Base-by-base conservation (phyloP, 2,888 invertebrate species). In the Apomyelois bistriatella region DNA sequence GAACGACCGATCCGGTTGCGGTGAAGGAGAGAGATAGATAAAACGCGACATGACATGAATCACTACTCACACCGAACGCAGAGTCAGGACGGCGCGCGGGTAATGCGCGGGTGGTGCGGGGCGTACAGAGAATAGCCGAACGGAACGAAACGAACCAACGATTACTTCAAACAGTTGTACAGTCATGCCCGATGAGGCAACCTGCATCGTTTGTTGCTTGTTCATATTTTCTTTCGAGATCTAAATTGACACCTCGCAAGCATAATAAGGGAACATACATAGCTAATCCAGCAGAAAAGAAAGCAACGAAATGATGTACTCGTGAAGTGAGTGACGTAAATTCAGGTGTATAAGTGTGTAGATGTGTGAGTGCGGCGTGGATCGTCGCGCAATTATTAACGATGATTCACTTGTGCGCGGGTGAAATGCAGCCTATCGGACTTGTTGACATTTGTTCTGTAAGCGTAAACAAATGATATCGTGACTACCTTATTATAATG, bases 11-110 rank as follows among this genome's bases (percentile, higher is more conserved):
- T 88, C 88, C 86, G 87, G 88, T 89, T 86, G 88, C 85, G 82
- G 81, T 76, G 88, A 87, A 88, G 85, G 87, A 88, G 86, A 81
- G 89, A 90, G 90, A 90, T 87, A 88, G 89, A 88, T 87, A 88
- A 84, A 88, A 87, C 86, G 85, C 89, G 85, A 87, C 88, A 88
- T 90, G 85, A 87, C 88, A 88, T 90, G 89, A 90, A 90, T 90
- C 89, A 90, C 89, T 90, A 87, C 85, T 84, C 79, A 76, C 82
- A 82, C 80, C 77, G 76, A 76, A 81, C 79, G 77, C 79, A 80
- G 78, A 76, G 78, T 72, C 72, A 68, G 81, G 71, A 76, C 76
- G 76, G 74, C 64, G 82, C 68, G 81, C 69, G 80, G 72, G 70
- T 58, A 66, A 65, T 61, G 63, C 62, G 76, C 67, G 74, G 67